Evolutionary conservation across 2,113 vertebrate species (phyloP).

Genomic region (Epinephelus lanceolatus): DNA sequence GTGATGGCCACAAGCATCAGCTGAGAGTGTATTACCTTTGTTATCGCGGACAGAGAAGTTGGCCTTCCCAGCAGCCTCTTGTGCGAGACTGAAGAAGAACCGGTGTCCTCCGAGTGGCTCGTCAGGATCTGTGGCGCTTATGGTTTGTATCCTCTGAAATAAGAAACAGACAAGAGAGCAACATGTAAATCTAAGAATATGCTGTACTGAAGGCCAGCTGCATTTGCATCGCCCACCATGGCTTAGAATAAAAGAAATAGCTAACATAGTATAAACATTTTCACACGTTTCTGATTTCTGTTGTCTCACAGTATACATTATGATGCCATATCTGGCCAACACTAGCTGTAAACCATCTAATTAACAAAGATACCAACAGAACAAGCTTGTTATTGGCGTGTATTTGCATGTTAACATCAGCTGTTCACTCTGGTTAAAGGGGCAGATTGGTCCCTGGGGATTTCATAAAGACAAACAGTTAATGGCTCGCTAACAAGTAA

Average conservation of each 20-base stretch:
- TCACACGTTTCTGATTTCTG: not conserved
- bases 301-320: not conserved
- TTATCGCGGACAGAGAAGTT: slow-evolving; percentile 97
- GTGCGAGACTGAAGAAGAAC: slow-evolving; percentile 92
- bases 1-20: not conserved
- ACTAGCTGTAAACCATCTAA: not conserved
- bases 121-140: slow-evolving; percentile 94
- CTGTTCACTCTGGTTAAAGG: slow-evolving; percentile 25
- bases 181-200: not conserved
- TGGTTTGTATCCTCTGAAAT: slow-evolving; percentile 92
- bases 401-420: not conserved
- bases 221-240: not conserved
- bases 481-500: not conserved
- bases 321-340: not conserved
- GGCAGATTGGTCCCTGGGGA: not conserved
- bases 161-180: not conserved
- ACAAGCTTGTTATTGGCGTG: not conserved
- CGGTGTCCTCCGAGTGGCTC: slow-evolving; percentile 91
- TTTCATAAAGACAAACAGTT: slow-evolving; percentile 9
- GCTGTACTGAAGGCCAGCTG: too few relatives aligned
- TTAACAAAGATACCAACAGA: slow-evolving; percentile 21
- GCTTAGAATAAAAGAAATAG: not conserved
- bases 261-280: too few relatives aligned
- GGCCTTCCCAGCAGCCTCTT: slow-evolving; percentile 88
- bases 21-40: slow-evolving; percentile 86